phyloP scores from a whole-genome alignment of 2,888 invertebrate genomes.

The Lumbricus terrestris region DNA sequence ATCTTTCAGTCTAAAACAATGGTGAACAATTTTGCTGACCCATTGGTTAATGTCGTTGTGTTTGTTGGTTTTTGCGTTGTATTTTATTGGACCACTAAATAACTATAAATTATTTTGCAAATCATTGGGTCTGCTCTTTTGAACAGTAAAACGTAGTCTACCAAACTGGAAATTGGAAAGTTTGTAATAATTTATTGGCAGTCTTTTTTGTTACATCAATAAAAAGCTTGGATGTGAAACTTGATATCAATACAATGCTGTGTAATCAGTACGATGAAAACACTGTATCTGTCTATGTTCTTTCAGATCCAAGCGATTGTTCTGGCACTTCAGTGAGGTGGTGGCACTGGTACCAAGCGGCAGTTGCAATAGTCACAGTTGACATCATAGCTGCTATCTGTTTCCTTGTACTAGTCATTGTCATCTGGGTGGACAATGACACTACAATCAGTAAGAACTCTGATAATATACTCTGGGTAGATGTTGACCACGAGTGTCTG shows the following conservation, averaged over 20 bases:
- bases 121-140: neutral
- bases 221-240: neutral
- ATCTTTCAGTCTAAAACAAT: neutral
- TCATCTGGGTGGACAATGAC: neutral
- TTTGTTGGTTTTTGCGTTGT: neutral
- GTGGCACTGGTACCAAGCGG: conserved; percentile 9
- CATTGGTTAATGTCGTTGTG: neutral
- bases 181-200: neutral
- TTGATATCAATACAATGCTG: neutral
- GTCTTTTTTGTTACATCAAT: neutral
- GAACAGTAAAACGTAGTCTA: neutral
- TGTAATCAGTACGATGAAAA: too few species aligned
- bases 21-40: neutral
- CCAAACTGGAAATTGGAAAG: conserved; percentile 3
- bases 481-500: neutral
- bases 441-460: neutral
- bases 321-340: neutral
- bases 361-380: conserved; percentile 8
- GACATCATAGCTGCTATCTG: conserved; percentile 12
- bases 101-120: neutral
- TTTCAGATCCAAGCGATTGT: neutral
- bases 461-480: neutral
- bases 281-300: neutral
- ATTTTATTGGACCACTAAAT: neutral
- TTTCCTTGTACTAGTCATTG: neutral